Percentiles rank a stretch among this genome's conserved stretches.
Evolutionary conservation across 2,113 vertebrate species (phyloP).

Genomic region (Hystrix brachyura): DNA sequence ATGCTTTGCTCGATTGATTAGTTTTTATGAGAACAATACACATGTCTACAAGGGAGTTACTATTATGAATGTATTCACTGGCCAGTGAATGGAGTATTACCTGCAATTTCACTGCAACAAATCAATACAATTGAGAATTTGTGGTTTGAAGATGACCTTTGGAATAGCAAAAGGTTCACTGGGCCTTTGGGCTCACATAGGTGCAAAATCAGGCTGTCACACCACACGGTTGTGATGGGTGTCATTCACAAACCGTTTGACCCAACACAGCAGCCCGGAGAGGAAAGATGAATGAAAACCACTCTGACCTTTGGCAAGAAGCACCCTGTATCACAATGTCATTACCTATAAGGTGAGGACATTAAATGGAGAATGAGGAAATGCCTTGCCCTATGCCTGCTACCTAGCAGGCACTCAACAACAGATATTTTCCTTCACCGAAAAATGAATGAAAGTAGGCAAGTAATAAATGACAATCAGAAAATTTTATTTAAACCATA

Average conservation of each 20-base stretch:
- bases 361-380: not conserved
- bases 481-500: not conserved
- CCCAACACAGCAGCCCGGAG: not conserved
- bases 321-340: not conserved
- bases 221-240: no score
- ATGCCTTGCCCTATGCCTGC: not conserved
- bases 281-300: not conserved
- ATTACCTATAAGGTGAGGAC: not conserved
- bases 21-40: not conserved
- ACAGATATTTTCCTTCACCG: not conserved
- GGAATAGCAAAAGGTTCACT: rapidly evolving
- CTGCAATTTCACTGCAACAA: not conserved
- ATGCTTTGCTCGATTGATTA: not conserved
- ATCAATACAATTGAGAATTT: not conserved
- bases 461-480: not conserved
- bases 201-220: not conserved
- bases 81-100: not conserved
- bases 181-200: not conserved
- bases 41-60: not conserved
- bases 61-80: not conserved
- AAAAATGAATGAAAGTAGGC: not conserved
- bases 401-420: not conserved
- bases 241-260: not conserved
- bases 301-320: not conserved
- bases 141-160: not conserved